Base-by-base conservation (phyloP, 2,797 vertebrate species). In the Cyclura pinguis region DNA sequence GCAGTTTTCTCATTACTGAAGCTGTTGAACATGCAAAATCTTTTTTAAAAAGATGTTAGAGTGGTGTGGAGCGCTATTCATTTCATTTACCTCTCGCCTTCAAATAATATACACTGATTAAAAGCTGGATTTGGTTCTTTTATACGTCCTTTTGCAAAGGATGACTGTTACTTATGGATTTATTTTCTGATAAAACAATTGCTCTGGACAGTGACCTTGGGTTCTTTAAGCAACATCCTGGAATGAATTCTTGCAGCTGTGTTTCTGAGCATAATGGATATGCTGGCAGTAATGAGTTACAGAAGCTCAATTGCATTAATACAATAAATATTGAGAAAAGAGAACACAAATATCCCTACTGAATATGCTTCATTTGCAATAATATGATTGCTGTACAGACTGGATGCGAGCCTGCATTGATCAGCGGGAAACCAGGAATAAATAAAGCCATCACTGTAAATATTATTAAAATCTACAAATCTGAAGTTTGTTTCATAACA, bases 361-460 rank as follows among this genome's bases (percentile, higher is more conserved):
- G 88, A 90, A 90, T 73, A 52, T 24, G 64, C 92, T 94, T 93
- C 85, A 86, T 84, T 38, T 3, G 0, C 24, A 62, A 0, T 86
- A 74, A 74, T 57, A 78, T 50, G 85, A 90, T 91, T 90, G 94
- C 64, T 90, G 1, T 42, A 80, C 84, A 92, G 96, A 92, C 89
- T 89, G 93, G 94, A 91, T 94, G 64, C 87, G 92, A 89, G 81
- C 92, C 27, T 6, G 55, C 91, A 96, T 90, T 16, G 87, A 94
- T 96, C 96, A 95, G 95, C 88, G 81, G 92, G 94, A n/a, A 93
- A 38, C 87, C 38, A 77, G 38, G 57, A 92, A 85, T 57, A 82
- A 80, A 91, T 47, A 83, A 82, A 91, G 50, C 32, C 80, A 92
- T 91, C 77, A 0, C 69, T 57, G 3, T 80, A 88, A 84, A 90